Conservation (phyloP, 2,888 invertebrate species). For the Drosophila macrothrix region DNA sequence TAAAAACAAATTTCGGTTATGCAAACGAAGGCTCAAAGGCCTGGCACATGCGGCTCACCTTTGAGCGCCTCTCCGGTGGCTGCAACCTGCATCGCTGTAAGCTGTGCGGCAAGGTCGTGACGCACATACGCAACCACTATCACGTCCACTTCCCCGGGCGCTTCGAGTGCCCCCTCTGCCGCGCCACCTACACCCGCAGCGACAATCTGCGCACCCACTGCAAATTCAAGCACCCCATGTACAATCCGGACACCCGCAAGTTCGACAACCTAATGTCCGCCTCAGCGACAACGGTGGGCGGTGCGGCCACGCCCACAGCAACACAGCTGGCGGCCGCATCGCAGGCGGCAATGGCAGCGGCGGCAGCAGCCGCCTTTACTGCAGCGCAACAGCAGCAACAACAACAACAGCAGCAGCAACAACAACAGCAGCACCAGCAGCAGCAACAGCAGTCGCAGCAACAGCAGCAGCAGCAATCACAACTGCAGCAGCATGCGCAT, state of each 20-base stretch:
- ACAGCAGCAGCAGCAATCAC: constrained; percentile 71
- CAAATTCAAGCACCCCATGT: constrained; percentile 96
- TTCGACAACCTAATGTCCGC: constrained; percentile 90
- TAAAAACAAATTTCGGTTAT: background rate
- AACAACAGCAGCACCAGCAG: constrained; percentile 72
- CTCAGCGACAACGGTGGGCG: constrained; percentile 82
- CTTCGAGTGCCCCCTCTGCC: constrained; percentile 96
- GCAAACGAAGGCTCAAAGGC: constrained; percentile 91
- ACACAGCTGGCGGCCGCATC: constrained; percentile 86
- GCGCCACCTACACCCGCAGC: constrained; percentile 95
- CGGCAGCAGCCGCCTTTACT: constrained; percentile 84
- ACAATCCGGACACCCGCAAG: constrained; percentile 94
- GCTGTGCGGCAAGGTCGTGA: constrained; percentile 97
- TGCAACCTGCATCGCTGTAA: constrained; percentile 97
- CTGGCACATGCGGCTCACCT: constrained; percentile 97
- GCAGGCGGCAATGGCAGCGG: constrained; percentile 85
- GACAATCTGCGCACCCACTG: constrained; percentile 96
- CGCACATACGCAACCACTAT: constrained; percentile 97
- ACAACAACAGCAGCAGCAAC: constrained; percentile 75
- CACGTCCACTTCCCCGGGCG: constrained; percentile 97
- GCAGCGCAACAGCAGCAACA: constrained; percentile 82
- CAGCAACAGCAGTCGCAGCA: constrained; percentile 74
- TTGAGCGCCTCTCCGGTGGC: constrained; percentile 96
- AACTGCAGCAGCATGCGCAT: constrained; percentile 76
- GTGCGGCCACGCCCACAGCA: constrained; percentile 87